phyloP scores from a whole-genome alignment of 2,888 invertebrate species.

The Crioceris asparagi region DNA sequence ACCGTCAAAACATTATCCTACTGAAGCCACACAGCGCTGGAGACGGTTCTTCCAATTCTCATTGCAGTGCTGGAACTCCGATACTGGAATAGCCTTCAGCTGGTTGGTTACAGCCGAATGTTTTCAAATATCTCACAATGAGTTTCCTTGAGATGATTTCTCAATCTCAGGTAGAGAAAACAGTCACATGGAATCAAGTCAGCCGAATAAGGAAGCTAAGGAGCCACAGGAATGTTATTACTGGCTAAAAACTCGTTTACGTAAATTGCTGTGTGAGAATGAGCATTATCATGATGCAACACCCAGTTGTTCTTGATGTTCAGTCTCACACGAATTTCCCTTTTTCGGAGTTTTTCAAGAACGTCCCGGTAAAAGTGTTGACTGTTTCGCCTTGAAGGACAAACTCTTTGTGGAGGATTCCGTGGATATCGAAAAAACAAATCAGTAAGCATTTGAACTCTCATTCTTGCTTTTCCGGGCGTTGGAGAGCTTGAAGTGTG shows the following conservation, averaged over 20 bases:
- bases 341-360: slow-evolving; percentile 8
- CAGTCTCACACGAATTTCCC: slow-evolving; percentile 6
- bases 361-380: slow-evolving; percentile 6
- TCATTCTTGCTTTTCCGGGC: neutral
- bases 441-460: slow-evolving; percentile 8
- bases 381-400: slow-evolving; percentile 5
- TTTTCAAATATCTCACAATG: slow-evolving; percentile 20
- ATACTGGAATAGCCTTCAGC: too few relatives aligned
- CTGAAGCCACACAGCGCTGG: neutral
- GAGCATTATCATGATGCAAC: slow-evolving; percentile 3
- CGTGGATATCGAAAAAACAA: slow-evolving; percentile 7
- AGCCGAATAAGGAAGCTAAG: slow-evolving; percentile 5
- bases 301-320: slow-evolving; percentile 2
- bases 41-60: too few relatives aligned
- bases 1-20: slow-evolving; percentile 6
- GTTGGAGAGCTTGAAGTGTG: slow-evolving; percentile 4
- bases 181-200: slow-evolving; percentile 7
- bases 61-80: too few relatives aligned
- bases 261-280: slow-evolving; percentile 1
- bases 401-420: slow-evolving; percentile 7
- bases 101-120: too few relatives aligned
- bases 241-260: slow-evolving; percentile 5
- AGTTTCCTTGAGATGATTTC: slow-evolving; percentile 18
- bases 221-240: too few relatives aligned
- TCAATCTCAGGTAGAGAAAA: slow-evolving; percentile 9